phyloP scores from a whole-genome alignment of 2,888 invertebrate species.

The Cactoblastis cactorum region DNA sequence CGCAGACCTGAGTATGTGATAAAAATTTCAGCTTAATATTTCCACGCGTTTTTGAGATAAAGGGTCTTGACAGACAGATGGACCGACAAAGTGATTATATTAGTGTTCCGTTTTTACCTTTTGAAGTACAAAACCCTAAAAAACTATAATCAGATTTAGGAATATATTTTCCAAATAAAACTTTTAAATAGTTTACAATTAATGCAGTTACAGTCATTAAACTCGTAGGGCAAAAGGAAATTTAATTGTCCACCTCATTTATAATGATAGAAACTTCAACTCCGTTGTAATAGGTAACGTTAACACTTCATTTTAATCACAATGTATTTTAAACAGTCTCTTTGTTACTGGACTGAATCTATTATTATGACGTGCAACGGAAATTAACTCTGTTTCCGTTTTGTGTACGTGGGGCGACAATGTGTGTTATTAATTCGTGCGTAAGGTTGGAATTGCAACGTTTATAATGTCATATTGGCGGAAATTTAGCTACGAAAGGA shows the following conservation, averaged over 20 bases:
- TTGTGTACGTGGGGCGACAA: neutral
- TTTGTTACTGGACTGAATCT: constrained; percentile 10
- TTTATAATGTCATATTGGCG: neutral
- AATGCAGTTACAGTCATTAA: neutral
- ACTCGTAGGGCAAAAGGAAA: neutral
- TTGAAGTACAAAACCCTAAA: no score
- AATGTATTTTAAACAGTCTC: constrained; percentile 9
- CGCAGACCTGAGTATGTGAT: no score
- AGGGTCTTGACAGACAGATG: no score
- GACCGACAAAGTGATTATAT: no score
- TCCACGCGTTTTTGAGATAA: no score
- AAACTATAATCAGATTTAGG: no score
- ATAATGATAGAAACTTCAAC: constrained; percentile 1
- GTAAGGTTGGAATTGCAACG: constrained; percentile 4
- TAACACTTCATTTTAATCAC: constrained; percentile 11
- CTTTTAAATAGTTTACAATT: no score
- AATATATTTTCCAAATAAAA: no score
- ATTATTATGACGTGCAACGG: constrained; percentile 14
- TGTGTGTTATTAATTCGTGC: neutral
- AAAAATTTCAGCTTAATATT: no score
- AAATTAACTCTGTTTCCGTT: constrained; percentile 6
- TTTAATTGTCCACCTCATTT: neutral
- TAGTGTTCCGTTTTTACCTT: no score
- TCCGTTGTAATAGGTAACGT: constrained; percentile 1
- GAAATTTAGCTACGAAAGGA: constrained; percentile 12